A percentile compares a stretch with the other conserved stretches of the same genome.
Evolutionary conservation across 2,113 vertebrate species (phyloP).

Genomic region (Perca flavescens): DNA sequence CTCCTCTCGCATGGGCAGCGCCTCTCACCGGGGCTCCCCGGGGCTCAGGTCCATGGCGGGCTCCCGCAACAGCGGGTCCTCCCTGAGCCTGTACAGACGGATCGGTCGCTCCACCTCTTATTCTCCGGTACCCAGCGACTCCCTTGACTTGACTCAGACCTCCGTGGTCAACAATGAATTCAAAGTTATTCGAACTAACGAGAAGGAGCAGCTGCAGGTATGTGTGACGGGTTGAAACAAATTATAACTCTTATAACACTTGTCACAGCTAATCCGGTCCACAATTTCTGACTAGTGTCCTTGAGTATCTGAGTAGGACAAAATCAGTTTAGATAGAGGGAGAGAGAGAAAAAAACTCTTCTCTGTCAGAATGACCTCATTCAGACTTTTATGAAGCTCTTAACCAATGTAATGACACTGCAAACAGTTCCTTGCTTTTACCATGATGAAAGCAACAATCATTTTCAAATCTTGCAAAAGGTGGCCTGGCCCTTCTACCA

Average conservation of each 20-base stretch:
- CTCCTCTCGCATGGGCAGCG: conserved; percentile 68
- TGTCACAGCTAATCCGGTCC: neutral
- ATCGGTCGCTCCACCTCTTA: conserved; percentile 59
- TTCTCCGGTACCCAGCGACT: conserved; percentile 75
- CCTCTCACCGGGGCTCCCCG: conserved; percentile 54
- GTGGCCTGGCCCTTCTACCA: neutral
- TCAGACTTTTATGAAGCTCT: neutral
- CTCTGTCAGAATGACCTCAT: neutral
- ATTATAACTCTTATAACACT: neutral
- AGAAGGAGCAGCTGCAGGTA: conserved; percentile 91
- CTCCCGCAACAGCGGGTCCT: conserved; percentile 75
- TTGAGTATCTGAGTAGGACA: neutral
- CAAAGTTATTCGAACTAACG: conserved; percentile 88
- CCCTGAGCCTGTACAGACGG: conserved; percentile 70
- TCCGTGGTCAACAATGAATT: conserved; percentile 85
- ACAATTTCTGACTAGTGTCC: neutral
- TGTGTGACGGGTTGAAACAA: neutral
- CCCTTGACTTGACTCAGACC: conserved; percentile 83
- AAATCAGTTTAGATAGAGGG: too few relatives aligned
- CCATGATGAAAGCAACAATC: neutral
- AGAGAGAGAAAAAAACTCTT: neutral
- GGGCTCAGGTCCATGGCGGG: conserved; percentile 71
- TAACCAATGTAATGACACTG: neutral
- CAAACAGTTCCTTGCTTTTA: too few relatives aligned
- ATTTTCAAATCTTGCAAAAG: neutral